phyloP scores from a whole-genome alignment of 2,888 invertebrate genomes.

The Heliconius aoede region DNA sequence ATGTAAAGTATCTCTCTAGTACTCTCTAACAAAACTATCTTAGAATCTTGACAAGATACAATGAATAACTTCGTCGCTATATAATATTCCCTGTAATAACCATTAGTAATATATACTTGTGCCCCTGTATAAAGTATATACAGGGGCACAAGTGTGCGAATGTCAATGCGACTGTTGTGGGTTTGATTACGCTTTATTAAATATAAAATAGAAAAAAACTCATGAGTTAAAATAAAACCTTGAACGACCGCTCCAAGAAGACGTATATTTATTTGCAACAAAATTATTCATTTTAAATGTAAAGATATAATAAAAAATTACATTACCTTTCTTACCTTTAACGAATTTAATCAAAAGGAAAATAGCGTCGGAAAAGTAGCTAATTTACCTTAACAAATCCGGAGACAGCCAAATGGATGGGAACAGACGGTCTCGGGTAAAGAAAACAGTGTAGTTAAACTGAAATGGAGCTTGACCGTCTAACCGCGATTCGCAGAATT shows the following conservation, averaged over 20 bases:
- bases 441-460: constrained; percentile 46
- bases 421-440: constrained; percentile 44
- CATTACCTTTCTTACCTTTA: constrained; percentile 12
- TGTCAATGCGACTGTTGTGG: neutral
- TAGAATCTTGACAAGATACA: neutral
- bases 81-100: neutral
- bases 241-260: too few relatives aligned
- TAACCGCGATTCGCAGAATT: constrained; percentile 43
- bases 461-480: constrained; percentile 45
- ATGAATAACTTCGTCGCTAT: neutral
- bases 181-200: neutral
- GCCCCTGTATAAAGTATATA: too few relatives aligned
- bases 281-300: constrained; percentile 7
- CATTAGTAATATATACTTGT: too few relatives aligned
- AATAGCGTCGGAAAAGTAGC: constrained; percentile 41
- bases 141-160: neutral
- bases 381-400: constrained; percentile 49
- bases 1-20: constrained; percentile 1
- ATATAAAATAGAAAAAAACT: too few relatives aligned
- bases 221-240: too few relatives aligned
- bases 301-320: constrained; percentile 4
- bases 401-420: constrained; percentile 48
- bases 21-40: neutral
- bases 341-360: constrained; percentile 46
- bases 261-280: neutral